phyloP scores from a whole-genome alignment of 2,797 vertebrate genomes.

The Scomberomorus guttatus region DNA sequence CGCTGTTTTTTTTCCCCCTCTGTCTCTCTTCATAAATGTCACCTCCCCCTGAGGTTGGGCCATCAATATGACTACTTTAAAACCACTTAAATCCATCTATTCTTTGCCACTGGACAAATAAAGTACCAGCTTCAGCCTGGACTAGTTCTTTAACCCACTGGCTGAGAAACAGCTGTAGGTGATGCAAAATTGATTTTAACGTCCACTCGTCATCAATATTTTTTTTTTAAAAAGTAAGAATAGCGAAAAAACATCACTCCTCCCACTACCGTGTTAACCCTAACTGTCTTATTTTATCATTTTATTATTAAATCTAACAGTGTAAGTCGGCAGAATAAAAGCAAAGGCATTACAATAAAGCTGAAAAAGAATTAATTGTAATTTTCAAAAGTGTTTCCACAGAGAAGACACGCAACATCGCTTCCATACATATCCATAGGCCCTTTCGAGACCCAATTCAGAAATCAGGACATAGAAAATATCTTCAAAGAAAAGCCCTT shows the following conservation, averaged over 20 bases:
- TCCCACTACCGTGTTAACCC: background rate
- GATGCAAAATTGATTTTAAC: conserved; percentile 25
- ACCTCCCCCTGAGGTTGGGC: conserved; percentile 37
- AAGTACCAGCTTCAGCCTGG: background rate
- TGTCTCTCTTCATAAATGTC: conserved; percentile 28
- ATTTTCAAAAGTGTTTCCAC: conserved; percentile 22
- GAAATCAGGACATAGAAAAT: conserved; percentile 66
- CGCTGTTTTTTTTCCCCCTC: background rate
- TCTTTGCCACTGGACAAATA: conserved; percentile 27
- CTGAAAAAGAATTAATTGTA: background rate
- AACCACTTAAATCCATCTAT: conserved; percentile 58
- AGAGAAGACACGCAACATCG: background rate
- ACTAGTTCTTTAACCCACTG: conserved; percentile 13
- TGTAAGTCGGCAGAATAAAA: background rate
- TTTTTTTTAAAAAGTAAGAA: conserved; percentile 6
- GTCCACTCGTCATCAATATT: background rate
- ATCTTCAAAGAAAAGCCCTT: conserved; percentile 68
- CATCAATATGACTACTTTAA: conserved; percentile 59
- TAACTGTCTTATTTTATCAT: background rate
- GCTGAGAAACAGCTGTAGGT: background rate
- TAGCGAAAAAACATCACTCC: background rate
- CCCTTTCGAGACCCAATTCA: conserved; percentile 54
- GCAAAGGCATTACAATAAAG: background rate
- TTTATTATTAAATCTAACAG: background rate
- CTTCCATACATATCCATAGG: conserved; percentile 34